Base-by-base conservation (phyloP, 2,797 vertebrate genomes). In the Pogoniulus pusillus region DNA sequence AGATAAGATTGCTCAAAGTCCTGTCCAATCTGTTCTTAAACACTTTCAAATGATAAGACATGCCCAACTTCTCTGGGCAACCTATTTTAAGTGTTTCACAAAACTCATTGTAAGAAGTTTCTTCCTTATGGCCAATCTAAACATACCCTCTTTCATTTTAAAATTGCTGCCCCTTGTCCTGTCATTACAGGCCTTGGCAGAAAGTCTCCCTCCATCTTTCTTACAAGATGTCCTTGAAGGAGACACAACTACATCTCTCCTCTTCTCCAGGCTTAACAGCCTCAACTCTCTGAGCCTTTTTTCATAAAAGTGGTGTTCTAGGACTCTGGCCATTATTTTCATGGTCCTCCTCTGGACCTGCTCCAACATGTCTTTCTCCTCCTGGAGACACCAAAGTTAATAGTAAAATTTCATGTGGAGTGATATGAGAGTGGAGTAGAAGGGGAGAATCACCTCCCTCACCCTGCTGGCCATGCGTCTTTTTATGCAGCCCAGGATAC, bases 381-480 rank as follows among this genome's bases (percentile, higher is more conserved):
- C 15, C 41, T 70, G 41, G 15, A 41, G 10, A 16, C 4, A 7
- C 32, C 54, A 59, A 34, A 43, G 20, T 4, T 49, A 32, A 15
- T 2, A 12, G n/a, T n/a, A 59, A 24, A 4, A 45, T 3, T 86
- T 18, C 37, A 39, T 9, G 6, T 26, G 22, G 10, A 4, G 4
- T 26, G n/a, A 69, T 51, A 55, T 0, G 6, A 49, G 34, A 68
- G 27, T 1, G 7, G 26, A 62, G 8, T 12, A 57, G 20, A 72
- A 7, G 9, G 7, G 4, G 4, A 78, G 10, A 59, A 85, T 76
- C 7, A 26, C 18, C 7, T 66, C 15, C 22, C 10, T 75, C 0
- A 0, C 6, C 14, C 39, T 72, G 43, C 19, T 76, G 26, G 32
- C 18, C 30, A 29, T 0, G 0, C 8, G 37, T 22, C 17, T 75